Evolutionary conservation across 2,888 invertebrate genomes (phyloP), one percentile per base, ranked within the genome.

Genomic region (Lydus trimaculatus): DNA sequence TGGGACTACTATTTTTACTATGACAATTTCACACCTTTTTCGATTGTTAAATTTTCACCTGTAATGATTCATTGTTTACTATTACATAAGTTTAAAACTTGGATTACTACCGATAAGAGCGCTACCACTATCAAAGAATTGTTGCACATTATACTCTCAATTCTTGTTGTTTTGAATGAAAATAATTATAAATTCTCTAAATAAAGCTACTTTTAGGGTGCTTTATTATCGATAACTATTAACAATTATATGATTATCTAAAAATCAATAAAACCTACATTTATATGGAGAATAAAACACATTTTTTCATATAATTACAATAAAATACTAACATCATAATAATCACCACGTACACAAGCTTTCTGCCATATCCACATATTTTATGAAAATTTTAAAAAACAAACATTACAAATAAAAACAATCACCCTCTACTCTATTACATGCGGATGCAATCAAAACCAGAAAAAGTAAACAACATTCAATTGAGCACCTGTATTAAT

Each of bases 271-370:
- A 48, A n/a, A 1, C 23, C 23, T 5, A 15, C 2, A 28, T 28
- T 28, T 28, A 28, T 28, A 28, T 28, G 28, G 4, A 28, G 4
- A 28, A 3, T 28, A 3, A 2, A 28, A 4, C 28, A 28, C 28
- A 28, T 4, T 3, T 52, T 52, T 8, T 23, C n/a, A 28, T 28
- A 15, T 3, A 28, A 28, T 58, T 28, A 31, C 31, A 31, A 31
- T 59, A 1, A 61, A 9, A 61, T 61, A 61, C 61, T 36, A 61
- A 61, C 61, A 31, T 60, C 60, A n/a, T 36, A 36, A 31, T 61
- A 11, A 25, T 61, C 23, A n/a, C 25, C 36, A 31, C 15, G 36
- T 15, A 61, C 15, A 36, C 61, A 61, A 23, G 20, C 20, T 11
- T 20, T 33, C 17, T 39, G 15, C 61, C 33, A 61, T 17, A 39